phyloP scores from a whole-genome alignment of 2,797 vertebrate genomes.

The Onychomys torridus region DNA sequence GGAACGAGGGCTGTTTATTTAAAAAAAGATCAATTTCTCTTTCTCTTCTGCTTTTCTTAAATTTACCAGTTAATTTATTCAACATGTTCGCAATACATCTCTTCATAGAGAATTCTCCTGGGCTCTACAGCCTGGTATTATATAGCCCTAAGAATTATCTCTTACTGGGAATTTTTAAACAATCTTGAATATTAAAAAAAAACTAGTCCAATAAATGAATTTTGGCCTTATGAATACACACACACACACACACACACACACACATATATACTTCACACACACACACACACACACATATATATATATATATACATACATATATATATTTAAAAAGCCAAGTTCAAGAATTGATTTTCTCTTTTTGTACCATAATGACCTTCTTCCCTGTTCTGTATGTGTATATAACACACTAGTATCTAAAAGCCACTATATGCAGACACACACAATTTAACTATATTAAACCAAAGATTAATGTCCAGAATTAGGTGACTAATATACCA shows the following conservation, averaged over 20 bases:
- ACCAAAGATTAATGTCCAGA: constrained; percentile 78
- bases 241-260: too few species aligned
- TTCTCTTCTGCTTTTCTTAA: background rate
- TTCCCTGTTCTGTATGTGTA: constrained; percentile 7
- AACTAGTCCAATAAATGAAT: background rate
- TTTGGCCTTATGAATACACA: background rate
- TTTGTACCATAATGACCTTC: background rate
- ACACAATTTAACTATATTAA: constrained; percentile 74
- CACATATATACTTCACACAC: too few species aligned
- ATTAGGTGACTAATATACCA: constrained; percentile 74
- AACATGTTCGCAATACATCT: background rate
- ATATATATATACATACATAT: too few species aligned
- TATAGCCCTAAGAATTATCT: background rate
- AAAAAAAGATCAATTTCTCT: background rate
- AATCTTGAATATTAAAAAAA: background rate
- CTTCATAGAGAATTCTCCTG: background rate
- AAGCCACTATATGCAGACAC: constrained; percentile 48
- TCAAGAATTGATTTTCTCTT: constrained; percentile 4
- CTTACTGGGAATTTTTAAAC: constrained; percentile 18
- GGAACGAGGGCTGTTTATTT: background rate
- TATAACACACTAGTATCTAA: constrained; percentile 30
- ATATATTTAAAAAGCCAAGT: constrained; percentile 1
- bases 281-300: too few species aligned
- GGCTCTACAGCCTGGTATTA: background rate
- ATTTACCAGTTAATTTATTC: background rate